Conservation (phyloP, 2,113 vertebrate species). For the Coreoperca whiteheadi region DNA sequence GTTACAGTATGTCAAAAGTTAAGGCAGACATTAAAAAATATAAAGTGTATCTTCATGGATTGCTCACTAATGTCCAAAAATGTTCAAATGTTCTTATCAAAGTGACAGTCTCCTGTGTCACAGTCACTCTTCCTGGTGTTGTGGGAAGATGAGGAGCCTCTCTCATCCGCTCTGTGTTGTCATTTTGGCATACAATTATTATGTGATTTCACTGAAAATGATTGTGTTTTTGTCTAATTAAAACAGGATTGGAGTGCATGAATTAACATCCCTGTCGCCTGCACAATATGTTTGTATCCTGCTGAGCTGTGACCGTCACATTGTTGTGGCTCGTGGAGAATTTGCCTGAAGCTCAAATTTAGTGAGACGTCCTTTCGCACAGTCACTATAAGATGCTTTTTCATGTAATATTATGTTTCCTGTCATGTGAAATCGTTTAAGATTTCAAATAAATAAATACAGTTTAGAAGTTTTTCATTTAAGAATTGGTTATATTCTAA, state of each 20-base stretch:
- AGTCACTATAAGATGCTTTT: not conserved
- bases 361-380: not conserved
- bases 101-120: not conserved
- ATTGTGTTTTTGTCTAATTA: slow-evolving; percentile 7
- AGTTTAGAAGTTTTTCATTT: not conserved
- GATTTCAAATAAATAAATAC: not conserved
- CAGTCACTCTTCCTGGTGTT: not conserved
- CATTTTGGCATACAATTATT: not conserved
- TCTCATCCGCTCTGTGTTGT: slow-evolving; percentile 5
- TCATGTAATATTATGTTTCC: not conserved
- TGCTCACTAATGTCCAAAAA: not conserved
- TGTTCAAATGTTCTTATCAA: slow-evolving; percentile 6
- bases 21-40: not conserved
- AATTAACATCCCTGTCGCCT: not conserved
- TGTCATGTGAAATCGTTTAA: not conserved
- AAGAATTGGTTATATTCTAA: not conserved
- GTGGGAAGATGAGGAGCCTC: slow-evolving; percentile 6
- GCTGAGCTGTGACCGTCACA: slow-evolving; percentile 10
- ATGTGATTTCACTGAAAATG: not conserved
- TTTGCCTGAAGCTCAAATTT: not conserved
- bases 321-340: not conserved
- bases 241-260: not conserved
- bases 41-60: not conserved
- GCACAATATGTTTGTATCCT: not conserved
- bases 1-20: not conserved